Conservation (phyloP, 2,888 invertebrate species). For the Platynereis dumerilii region DNA sequence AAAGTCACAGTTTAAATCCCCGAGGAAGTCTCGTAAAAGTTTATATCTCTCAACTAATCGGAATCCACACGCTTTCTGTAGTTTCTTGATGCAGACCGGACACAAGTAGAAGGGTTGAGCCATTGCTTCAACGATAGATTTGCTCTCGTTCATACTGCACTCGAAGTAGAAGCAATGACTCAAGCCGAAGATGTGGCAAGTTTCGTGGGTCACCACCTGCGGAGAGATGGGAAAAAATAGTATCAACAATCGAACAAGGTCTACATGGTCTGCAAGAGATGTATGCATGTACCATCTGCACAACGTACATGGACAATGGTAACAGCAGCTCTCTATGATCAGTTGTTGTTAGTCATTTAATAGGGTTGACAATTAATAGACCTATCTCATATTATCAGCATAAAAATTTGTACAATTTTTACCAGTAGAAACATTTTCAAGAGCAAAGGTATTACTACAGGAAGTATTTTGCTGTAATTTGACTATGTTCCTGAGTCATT, state of each 20-base stretch:
- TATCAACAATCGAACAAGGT: neutral
- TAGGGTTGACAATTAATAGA: no score
- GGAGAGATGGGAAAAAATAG: constrained; percentile 3
- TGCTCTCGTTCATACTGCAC: constrained; percentile 60
- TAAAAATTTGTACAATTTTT: no score
- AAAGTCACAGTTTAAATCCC: neutral
- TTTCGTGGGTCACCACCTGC: constrained; percentile 57
- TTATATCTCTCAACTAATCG: constrained; percentile 47
- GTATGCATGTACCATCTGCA: no score
- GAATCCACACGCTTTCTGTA: constrained; percentile 52
- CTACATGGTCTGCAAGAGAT: no score
- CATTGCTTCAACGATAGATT: constrained; percentile 50
- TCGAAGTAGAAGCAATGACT: constrained; percentile 55
- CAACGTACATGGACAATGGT: no score
- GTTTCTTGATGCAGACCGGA: constrained; percentile 58
- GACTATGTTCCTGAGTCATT: no score
- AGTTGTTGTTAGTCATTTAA: no score
- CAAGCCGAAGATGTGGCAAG: constrained; percentile 56
- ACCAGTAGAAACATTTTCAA: no score
- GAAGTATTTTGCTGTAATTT: no score
- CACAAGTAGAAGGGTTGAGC: constrained; percentile 57
- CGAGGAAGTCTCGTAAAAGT: neutral
- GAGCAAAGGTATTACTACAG: no score
- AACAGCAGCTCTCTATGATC: no score
- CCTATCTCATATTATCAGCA: no score